These are phyloP conservation scores for Diceros bicornis DNA, from an alignment of 2,797 vertebrate genomes.

Conservation along the genomic window DNA sequence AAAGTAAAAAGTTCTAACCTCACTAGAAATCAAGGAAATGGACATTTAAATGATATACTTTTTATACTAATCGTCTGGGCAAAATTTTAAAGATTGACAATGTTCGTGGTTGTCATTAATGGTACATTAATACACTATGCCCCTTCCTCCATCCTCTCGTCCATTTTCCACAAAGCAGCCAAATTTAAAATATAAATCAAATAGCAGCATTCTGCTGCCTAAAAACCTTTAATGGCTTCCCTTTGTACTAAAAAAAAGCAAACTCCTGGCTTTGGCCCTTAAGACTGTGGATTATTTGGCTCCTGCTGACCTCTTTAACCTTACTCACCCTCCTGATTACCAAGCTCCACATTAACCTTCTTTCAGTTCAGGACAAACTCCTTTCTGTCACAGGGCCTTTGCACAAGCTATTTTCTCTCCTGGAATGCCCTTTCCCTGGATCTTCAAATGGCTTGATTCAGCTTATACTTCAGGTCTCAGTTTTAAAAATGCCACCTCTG, in stretches of 20 bases:
- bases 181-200: conserved; percentile 44
- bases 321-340: not conserved
- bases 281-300: not conserved
- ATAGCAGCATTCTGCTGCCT: not conserved
- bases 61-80: not conserved
- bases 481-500: not conserved
- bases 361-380: conserved; percentile 8
- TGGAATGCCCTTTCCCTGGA: not conserved
- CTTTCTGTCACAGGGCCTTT: conserved; percentile 59
- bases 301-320: not conserved
- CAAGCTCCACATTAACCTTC: not conserved
- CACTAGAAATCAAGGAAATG: conserved; percentile 30
- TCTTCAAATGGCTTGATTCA: not conserved
- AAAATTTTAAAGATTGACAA: not conserved
- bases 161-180: conserved; percentile 36
- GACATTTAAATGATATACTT: not conserved
- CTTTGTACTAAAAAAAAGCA: not conserved
- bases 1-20: conserved; percentile 11
- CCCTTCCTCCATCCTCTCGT: not conserved
- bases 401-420: not conserved
- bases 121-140: not conserved
- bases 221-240: conserved; percentile 11
- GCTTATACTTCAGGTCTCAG: not conserved
- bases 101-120: not conserved
- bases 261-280: not conserved